Percentiles rank a stretch among this genome's conserved stretches.
phyloP scores from a whole-genome alignment of 2,113 vertebrate genomes.

The Limanda limanda region DNA sequence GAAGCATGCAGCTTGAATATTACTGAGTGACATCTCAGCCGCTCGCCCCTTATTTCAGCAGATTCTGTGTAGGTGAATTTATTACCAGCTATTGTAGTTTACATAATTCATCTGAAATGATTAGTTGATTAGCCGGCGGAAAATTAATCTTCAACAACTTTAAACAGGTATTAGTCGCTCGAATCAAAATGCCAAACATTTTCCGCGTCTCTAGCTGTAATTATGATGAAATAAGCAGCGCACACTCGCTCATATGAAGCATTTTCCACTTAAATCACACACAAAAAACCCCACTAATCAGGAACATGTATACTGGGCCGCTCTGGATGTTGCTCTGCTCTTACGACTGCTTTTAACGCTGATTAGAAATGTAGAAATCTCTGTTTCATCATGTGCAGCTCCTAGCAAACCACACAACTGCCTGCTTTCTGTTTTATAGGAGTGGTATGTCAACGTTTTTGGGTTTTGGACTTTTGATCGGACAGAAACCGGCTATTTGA shows the following conservation, averaged over 20 bases:
- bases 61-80: background rate
- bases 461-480: background rate
- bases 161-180: constrained; percentile 21
- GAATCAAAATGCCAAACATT: constrained; percentile 32
- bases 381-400: constrained; percentile 4
- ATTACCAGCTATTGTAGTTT: background rate
- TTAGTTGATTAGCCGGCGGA: background rate
- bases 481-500: background rate
- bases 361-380: background rate
- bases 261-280: background rate
- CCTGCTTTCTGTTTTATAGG: background rate
- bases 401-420: background rate
- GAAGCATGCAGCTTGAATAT: constrained; percentile 16
- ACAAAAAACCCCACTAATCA: background rate
- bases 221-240: constrained; percentile 29
- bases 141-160: constrained; percentile 7
- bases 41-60: background rate
- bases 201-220: constrained; percentile 17
- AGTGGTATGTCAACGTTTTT: background rate
- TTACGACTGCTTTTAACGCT: constrained; percentile 11
- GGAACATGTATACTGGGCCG: background rate
- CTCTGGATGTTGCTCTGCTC: constrained; percentile 6
- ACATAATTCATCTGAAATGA: background rate
- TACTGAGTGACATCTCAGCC: constrained; percentile 39
- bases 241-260: constrained; percentile 11